phyloP scores from a whole-genome alignment of 2,888 invertebrate genomes.

The Odontomyia ornata region DNA sequence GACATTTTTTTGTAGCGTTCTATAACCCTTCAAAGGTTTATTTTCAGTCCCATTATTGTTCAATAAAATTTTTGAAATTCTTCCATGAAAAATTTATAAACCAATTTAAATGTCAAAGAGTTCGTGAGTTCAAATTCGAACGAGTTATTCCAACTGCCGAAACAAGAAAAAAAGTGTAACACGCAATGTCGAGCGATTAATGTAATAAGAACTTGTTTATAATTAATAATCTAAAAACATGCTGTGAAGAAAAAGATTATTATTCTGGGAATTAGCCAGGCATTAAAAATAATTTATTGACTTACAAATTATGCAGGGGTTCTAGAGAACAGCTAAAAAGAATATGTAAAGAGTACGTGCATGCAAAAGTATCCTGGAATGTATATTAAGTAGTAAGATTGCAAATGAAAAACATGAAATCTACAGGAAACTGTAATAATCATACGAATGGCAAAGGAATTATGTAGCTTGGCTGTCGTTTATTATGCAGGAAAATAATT shows the following conservation, averaged over 20 bases:
- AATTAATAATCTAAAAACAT: constrained; percentile 48
- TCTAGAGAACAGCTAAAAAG: background rate
- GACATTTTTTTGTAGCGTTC: too few species aligned
- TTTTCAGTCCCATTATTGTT: too few species aligned
- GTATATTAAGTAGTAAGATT: constrained; percentile 18
- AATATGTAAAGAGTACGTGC: constrained; percentile 22
- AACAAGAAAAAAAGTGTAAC: constrained; percentile 46
- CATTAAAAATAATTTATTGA: constrained; percentile 46
- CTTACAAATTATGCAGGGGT: constrained; percentile 38
- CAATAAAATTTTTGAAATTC: too few species aligned
- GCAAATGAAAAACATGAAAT: constrained; percentile 34
- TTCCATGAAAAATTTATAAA: too few species aligned
- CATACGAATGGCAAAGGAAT: background rate
- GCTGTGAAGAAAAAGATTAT: constrained; percentile 47
- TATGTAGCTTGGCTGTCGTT: background rate
- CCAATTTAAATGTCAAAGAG: too few species aligned
- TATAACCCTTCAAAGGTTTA: too few species aligned
- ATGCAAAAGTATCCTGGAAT: background rate
- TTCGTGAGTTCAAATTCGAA: too few species aligned
- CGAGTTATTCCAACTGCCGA: too few species aligned
- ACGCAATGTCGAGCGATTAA: constrained; percentile 45
- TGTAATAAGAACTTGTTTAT: constrained; percentile 45
- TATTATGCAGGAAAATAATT: constrained; percentile 30
- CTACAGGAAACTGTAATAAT: constrained; percentile 23
- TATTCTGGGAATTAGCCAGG: constrained; percentile 42